Evolutionary conservation across 2,888 invertebrate genomes (phyloP).

Genomic region (Macaria liturata): DNA sequence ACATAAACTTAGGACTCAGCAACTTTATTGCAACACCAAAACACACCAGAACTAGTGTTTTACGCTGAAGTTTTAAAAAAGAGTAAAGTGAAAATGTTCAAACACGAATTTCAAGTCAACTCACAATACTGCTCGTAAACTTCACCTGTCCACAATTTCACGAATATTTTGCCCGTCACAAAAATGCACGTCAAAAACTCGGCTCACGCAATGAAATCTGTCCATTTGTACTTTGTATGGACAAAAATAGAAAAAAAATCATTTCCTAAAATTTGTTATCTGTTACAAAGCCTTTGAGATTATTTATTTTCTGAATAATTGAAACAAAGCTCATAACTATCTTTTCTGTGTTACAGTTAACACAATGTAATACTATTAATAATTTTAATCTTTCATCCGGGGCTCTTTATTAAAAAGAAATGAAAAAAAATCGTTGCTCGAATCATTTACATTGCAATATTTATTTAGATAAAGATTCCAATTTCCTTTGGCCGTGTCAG

Average conservation of each 20-base stretch:
- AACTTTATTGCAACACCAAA: no score
- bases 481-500: slow-evolving; percentile 10
- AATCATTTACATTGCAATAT: not conserved
- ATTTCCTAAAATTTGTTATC: slow-evolving; percentile 1
- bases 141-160: slow-evolving; percentile 9
- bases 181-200: slow-evolving; percentile 9
- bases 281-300: not conserved
- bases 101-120: not conserved
- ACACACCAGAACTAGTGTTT: no score
- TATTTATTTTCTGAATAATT: no score
- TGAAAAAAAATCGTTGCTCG: no score
- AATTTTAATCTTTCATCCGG: no score
- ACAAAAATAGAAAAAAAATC: not conserved
- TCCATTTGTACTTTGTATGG: not conserved
- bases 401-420: no score
- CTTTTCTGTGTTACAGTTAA: no score
- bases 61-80: no score
- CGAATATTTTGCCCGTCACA: slow-evolving; percentile 1
- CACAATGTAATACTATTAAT: no score
- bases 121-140: slow-evolving; percentile 7
- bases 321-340: no score
- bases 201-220: slow-evolving; percentile 4
- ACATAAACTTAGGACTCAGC: no score
- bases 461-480: slow-evolving; percentile 5
- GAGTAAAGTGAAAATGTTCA: not conserved